Evolutionary conservation across 2,888 invertebrate species (phyloP).

Genomic region (Notodonta ziczac): DNA sequence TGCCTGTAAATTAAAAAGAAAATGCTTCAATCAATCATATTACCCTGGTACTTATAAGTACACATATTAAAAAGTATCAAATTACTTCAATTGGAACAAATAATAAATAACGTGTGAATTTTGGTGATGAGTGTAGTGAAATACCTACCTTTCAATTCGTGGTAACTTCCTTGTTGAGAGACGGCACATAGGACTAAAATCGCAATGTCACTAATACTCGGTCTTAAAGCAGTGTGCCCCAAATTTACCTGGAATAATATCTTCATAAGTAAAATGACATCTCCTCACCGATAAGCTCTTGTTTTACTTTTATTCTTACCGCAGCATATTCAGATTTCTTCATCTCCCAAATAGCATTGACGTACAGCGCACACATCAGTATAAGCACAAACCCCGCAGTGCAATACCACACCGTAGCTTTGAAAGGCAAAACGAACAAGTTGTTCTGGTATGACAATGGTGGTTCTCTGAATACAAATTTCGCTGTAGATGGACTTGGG

Average conservation of each 20-base stretch:
- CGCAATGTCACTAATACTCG: conserved; percentile 75
- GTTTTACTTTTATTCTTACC: conserved; percentile 20
- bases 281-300: too few species aligned
- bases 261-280: neutral
- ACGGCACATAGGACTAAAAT: conserved; percentile 83
- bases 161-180: conserved; percentile 84
- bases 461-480: conserved; percentile 87
- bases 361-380: conserved; percentile 49
- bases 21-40: too few species aligned
- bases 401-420: conserved; percentile 84
- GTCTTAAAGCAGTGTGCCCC: conserved; percentile 48
- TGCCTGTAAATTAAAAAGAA: conserved; percentile 56
- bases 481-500: conserved; percentile 63
- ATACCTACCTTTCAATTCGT: conserved; percentile 55
- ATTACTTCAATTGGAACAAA: too few species aligned
- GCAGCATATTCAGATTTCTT: conserved; percentile 34
- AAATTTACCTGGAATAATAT: conserved; percentile 33
- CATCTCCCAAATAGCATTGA: conserved; percentile 64
- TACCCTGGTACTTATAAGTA: too few species aligned
- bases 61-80: too few species aligned
- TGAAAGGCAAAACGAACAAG: conserved; percentile 86
- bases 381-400: conserved; percentile 69
- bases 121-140: too few species aligned
- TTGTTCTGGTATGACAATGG: conserved; percentile 87
- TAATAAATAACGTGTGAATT: too few species aligned